Evolutionary conservation across 2,113 vertebrate species (phyloP), one percentile per base, ranked within the genome.

Genomic region (Mastomys natalensis): DNA sequence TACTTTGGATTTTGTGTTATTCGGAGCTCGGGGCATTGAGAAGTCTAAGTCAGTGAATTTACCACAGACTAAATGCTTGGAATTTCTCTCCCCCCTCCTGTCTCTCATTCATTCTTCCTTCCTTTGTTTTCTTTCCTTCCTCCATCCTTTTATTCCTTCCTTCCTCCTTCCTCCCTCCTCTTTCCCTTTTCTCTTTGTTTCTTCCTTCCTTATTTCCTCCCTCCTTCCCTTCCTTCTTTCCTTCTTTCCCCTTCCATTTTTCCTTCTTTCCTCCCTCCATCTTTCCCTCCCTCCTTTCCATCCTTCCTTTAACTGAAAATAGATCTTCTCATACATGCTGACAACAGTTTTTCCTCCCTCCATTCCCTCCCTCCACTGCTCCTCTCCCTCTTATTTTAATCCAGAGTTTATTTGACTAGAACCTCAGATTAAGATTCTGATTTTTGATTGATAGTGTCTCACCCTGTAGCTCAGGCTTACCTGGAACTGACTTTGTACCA

Each of bases 1-100:
- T 62, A 19, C 89, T 94, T 93, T 72, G 34, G 43, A 45, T 86
- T 89, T 93, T 91, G 77, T 11, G 76, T 94, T 93, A 72, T 78
- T 53, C 89, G 43, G 64, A 87, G 31, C 51, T 90, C 81, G 5
- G 48, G 48, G 51, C 43, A 45, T 19, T 62, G 48, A 92, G 34
- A 73, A 4, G 3, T 94, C 90, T 87, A 53, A 89, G 51, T 92
- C 19, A 64, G 37, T 73, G 22, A 8, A 15, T 95, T 93, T 92
- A 17, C n/a, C 34, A n/a, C 3, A 53, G 72, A 82, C 26, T 51
- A 89, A 72, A 31, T 37, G 19, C 78, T 96, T 64, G 93, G 55
- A 76, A 91, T 73, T 10, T 9, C 31, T 4, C 3, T 34, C 43
- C 9, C 1, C 19, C 5, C 21, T 24, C 22, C 5, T 11, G 8